Conservation (phyloP, 2,113 vertebrate genomes). For the Syrmaticus mikado region DNA sequence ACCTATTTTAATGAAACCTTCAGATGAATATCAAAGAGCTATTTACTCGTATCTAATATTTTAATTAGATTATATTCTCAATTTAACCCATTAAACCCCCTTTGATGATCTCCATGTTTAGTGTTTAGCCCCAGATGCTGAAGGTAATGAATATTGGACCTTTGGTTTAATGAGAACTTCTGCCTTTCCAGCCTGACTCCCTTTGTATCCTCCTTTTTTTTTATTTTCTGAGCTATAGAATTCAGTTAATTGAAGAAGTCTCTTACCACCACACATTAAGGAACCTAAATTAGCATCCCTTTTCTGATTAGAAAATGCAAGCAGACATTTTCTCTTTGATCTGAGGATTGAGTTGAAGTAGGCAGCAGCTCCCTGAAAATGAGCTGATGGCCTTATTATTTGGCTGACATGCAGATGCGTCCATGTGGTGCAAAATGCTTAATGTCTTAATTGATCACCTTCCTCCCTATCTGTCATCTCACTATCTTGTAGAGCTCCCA, state of each 20-base stretch:
- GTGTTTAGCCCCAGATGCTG: conserved; percentile 96
- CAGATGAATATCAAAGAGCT: conserved; percentile 98
- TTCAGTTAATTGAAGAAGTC: conserved; percentile 99
- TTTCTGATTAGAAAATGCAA: conserved; percentile 88
- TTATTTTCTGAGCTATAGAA: conserved; percentile 90
- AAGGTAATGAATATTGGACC: conserved; percentile 90
- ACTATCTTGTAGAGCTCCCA: conserved; percentile 38
- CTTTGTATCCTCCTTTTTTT: conserved; percentile 85
- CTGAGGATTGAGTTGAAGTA: conserved; percentile 87
- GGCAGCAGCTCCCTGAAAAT: conserved; percentile 91
- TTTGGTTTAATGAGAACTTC: conserved; percentile 97
- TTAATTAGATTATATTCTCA: conserved; percentile 99
- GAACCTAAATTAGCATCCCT: conserved; percentile 95
- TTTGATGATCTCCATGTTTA: conserved; percentile 94
- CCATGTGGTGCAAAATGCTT: conserved; percentile 95
- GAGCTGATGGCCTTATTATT: conserved; percentile 98
- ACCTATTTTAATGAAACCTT: conserved; percentile 93
- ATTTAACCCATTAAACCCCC: conserved; percentile 98
- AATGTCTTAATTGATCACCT: conserved; percentile 99
- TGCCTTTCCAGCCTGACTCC: conserved; percentile 86
- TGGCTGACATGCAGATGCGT: conserved; percentile 89
- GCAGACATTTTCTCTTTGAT: conserved; percentile 92
- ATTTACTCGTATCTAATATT: conserved; percentile 97
- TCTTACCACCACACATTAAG: conserved; percentile 94
- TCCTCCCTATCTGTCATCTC: conserved; percentile 80